These are phyloP conservation scores for Puntigrus tetrazona DNA, from an alignment of 2,113 vertebrate species.

Conservation along the genomic window DNA sequence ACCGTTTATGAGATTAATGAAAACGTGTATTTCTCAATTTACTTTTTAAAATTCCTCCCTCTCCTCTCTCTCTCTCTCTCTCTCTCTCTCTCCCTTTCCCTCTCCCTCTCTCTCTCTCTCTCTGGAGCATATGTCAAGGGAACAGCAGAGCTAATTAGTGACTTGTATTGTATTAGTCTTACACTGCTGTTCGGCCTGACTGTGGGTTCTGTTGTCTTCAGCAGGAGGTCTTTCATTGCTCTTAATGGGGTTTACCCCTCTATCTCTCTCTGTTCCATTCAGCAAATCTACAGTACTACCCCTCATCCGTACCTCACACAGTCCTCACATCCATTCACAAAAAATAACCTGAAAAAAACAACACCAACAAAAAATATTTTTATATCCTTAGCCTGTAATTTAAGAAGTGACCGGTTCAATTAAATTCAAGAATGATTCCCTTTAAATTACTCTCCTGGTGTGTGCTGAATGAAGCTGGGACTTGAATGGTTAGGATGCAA, in stretches of 20 bases:
- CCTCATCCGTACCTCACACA: slow-evolving; percentile 19
- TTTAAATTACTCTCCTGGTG: not conserved
- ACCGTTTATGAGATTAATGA: not conserved
- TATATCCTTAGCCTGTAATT: not conserved
- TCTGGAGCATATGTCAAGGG: slow-evolving; percentile 59
- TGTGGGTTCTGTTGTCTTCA: slow-evolving; percentile 65
- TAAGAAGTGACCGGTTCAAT: not conserved
- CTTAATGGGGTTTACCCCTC: slow-evolving; percentile 65
- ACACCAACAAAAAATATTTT: too few relatives aligned
- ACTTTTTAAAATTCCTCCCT: not conserved
- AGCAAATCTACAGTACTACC: slow-evolving; percentile 39
- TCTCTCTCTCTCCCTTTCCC: not conserved
- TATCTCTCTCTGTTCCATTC: slow-evolving; percentile 25
- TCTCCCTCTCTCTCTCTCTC: not conserved
- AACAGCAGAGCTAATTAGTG: slow-evolving; percentile 69
- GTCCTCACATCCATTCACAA: not conserved
- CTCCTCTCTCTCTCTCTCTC: not conserved
- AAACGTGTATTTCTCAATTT: not conserved
- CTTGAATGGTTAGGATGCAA: not conserved
- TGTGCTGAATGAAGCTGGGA: not conserved
- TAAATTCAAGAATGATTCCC: not conserved
- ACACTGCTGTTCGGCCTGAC: slow-evolving; percentile 57
- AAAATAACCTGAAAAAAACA: not conserved
- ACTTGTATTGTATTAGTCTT: slow-evolving; percentile 70
- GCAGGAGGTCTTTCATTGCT: slow-evolving; percentile 67